Evolutionary conservation across 2,888 invertebrate genomes (phyloP), one percentile per base, ranked within the genome.

Genomic region (Chloroclysta siterata): DNA sequence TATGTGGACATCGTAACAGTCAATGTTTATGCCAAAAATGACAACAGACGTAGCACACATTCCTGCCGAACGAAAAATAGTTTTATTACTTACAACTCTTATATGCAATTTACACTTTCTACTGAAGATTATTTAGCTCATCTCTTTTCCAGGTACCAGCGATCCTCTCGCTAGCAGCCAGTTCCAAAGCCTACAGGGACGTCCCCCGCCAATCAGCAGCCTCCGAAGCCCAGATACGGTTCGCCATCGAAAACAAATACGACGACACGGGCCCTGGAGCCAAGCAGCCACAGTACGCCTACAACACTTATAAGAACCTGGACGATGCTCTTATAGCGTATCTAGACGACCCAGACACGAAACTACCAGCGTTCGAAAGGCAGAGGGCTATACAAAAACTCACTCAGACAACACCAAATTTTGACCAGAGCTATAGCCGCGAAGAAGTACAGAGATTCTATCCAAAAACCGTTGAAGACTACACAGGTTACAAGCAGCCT

Each of bases 191-290:
- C 50, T 63, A 69, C 36, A 68, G 15, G 33, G 50, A 22, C 28
- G 44, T 17, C 66, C 69, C 22, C 3, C 51, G 55, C 0, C 64
- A 72, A 36, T 84, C 88, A 1, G 88, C 85, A 1, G 93, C 93
- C 0, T 85, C 93, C 0, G 77, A 82, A 13, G 77, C 87, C 0
- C 93, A 93, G 71, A 85, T 91, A 50, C 80, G 81, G 46, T 90
- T 89, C 66, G 93, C 93, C 11, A 63, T 85, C 22, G 90, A 93
- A 50, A 93, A 89, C 79, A 86, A 87, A 67, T 93, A 89, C 64
- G 93, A 93, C 65, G 82, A 89, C 71, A 93, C 93, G 0, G 93
- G 93, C 6, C 93, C 93, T 0, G 92, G 90, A 5, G 87, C 90
- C 0, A 86, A 84, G 22, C 64, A 72, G 1, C 83, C 78, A 0